A percentile compares a stretch with the other conserved stretches of the same genome.
Evolutionary conservation across 2,797 vertebrate species (phyloP).

Genomic region (Typhlichthys subterraneus): DNA sequence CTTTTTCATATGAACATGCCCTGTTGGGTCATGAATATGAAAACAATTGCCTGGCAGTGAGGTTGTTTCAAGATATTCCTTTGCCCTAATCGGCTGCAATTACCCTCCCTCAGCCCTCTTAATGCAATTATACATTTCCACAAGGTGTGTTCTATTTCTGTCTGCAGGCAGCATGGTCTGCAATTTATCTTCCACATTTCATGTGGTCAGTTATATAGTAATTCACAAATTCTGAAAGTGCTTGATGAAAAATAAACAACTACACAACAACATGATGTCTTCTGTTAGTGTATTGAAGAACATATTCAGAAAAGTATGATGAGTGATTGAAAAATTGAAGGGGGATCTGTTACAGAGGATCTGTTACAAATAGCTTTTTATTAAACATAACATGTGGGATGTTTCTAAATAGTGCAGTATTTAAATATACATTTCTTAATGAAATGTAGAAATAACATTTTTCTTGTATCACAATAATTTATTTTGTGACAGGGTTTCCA

Average conservation of each 20-base stretch:
- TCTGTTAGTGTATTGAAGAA: neutral
- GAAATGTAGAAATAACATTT: too few species aligned
- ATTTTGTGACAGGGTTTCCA: too few species aligned
- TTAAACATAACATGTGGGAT: too few species aligned
- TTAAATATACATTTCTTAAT: neutral
- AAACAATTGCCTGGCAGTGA: too few species aligned
- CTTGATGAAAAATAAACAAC: neutral
- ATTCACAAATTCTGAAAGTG: neutral
- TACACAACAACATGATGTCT: neutral
- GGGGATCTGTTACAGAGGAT: too few species aligned
- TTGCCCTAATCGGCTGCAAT: conserved; percentile 52
- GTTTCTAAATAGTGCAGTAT: neutral
- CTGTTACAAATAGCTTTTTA: too few species aligned
- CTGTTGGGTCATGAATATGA: too few species aligned
- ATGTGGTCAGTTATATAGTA: conserved; percentile 34
- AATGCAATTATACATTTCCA: conserved; percentile 53
- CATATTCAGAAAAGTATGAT: neutral
- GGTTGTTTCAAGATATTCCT: conserved; percentile 12
- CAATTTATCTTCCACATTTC: conserved; percentile 52
- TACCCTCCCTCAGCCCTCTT: conserved; percentile 28
- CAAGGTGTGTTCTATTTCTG: conserved; percentile 52
- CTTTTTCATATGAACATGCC: too few species aligned
- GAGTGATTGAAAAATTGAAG: too few species aligned
- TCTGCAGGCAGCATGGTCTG: conserved; percentile 32
- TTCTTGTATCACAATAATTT: too few species aligned